Evolutionary conservation across 2,888 invertebrate species (phyloP).

Genomic region (Rhopalosiphum nymphaeae): DNA sequence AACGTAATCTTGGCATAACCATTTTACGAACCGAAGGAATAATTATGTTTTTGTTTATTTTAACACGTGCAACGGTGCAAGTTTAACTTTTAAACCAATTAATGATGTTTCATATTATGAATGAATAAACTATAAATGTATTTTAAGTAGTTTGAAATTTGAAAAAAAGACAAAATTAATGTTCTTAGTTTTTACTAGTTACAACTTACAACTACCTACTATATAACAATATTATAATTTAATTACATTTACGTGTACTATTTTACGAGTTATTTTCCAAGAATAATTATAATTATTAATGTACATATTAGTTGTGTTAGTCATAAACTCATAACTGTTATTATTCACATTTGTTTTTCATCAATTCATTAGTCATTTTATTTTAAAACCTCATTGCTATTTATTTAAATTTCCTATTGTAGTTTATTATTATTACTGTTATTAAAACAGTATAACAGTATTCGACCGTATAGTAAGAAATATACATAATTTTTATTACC

Average conservation of each 20-base stretch:
- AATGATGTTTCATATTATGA: conserved; percentile 16
- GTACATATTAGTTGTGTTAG: conserved; percentile 3
- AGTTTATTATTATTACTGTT: conserved; percentile 55
- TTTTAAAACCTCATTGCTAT: conserved; percentile 27
- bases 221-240: conserved; percentile 31
- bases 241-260: conserved; percentile 44
- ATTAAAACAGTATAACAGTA: conserved; percentile 44
- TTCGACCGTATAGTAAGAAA: conserved; percentile 10
- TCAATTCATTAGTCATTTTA: conserved; percentile 53
- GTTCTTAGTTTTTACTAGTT: not conserved
- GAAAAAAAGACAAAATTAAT: conserved; percentile 10
- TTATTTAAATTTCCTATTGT: conserved; percentile 49
- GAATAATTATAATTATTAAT: conserved; percentile 47
- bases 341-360: conserved; percentile 52
- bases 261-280: conserved; percentile 46
- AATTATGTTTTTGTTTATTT: conserved; percentile 50
- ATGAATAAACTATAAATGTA: conserved; percentile 22
- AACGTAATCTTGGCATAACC: conserved; percentile 49
- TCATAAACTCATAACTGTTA: conserved; percentile 18
- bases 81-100: conserved; percentile 44
- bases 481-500: conserved; percentile 37
- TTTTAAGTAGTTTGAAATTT: not conserved
- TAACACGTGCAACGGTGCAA: conserved; percentile 29
- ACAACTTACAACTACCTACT: not conserved
- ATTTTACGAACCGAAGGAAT: conserved; percentile 34